These are phyloP conservation scores for Pseudomyrmex sp. DNA, from an alignment of 1,140 invertebrate species.

Conservation along the genomic window DNA sequence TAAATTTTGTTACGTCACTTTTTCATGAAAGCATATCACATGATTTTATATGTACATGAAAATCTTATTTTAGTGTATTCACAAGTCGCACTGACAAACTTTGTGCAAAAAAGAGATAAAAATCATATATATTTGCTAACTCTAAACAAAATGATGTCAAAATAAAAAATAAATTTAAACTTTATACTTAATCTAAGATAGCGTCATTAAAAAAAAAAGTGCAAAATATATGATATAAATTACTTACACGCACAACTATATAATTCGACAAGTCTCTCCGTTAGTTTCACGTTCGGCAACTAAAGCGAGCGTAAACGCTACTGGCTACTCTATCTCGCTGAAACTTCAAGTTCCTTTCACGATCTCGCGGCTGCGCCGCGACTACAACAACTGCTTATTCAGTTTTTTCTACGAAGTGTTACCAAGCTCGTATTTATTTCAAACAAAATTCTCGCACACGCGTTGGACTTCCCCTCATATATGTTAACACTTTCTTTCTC, in stretches of 20 bases:
- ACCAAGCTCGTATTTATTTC: background rate
- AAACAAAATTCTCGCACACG: no score
- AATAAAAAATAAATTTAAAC: background rate
- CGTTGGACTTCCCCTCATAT: background rate
- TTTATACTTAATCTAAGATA: background rate
- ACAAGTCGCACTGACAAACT: background rate
- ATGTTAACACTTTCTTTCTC: background rate
- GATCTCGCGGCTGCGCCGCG: background rate
- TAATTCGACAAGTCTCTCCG: background rate
- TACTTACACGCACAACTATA: background rate
- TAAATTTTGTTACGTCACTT: no score
- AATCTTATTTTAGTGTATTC: background rate
- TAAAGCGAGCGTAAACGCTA: background rate
- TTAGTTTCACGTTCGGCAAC: background rate
- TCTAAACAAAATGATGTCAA: background rate
- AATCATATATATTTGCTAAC: background rate
- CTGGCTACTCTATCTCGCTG: background rate
- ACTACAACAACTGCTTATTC: background rate
- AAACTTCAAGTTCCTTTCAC: conserved; percentile 30
- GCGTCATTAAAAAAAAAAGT: background rate
- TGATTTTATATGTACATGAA: background rate
- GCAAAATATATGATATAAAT: conserved; percentile 21
- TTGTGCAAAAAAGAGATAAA: background rate
- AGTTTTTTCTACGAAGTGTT: background rate
- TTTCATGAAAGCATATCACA: conserved; percentile 11